phyloP scores from a whole-genome alignment of 2,888 invertebrate genomes.

The Andrena trimmerana region DNA sequence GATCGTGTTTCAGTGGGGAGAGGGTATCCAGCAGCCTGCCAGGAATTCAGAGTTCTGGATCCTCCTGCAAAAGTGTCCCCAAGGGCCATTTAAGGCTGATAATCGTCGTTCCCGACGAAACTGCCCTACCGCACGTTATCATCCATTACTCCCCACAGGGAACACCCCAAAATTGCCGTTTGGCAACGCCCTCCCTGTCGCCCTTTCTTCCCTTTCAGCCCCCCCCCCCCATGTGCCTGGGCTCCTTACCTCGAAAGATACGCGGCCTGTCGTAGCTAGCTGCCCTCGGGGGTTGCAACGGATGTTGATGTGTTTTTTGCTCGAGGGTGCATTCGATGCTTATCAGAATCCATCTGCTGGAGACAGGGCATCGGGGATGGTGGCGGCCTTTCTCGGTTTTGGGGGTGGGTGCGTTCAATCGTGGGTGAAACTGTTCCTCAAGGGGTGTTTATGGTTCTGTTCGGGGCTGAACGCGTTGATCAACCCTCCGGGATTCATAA shows the following conservation, averaged over 20 bases:
- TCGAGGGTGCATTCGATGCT: constrained; percentile 10
- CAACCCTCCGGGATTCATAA: neutral
- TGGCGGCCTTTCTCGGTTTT: neutral
- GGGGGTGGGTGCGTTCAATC: neutral
- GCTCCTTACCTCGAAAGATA: constrained; percentile 16
- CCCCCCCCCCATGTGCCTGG: constrained; percentile 2
- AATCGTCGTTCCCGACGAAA: constrained; percentile 63
- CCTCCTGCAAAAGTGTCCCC: constrained; percentile 51
- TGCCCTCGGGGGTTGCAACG: constrained; percentile 8
- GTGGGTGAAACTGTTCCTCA: neutral
- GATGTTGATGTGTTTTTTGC: neutral
- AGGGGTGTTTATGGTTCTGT: constrained; percentile 1
- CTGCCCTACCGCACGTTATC: constrained; percentile 75
- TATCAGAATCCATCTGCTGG: constrained; percentile 20
- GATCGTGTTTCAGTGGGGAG: no score
- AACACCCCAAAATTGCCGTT: constrained; percentile 55
- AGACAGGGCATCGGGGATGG: neutral
- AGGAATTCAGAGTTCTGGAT: constrained; percentile 42
- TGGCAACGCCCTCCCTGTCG: constrained; percentile 42
- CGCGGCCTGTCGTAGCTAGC: neutral
- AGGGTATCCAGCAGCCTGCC: constrained; percentile 16
- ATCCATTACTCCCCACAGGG: constrained; percentile 60
- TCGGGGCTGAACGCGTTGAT: neutral
- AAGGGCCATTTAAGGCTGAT: constrained; percentile 58
- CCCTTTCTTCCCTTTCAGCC: constrained; percentile 20